These are phyloP conservation scores for Coreius guichenoti DNA, from an alignment of 2,797 vertebrate species.

Conservation along the genomic window DNA sequence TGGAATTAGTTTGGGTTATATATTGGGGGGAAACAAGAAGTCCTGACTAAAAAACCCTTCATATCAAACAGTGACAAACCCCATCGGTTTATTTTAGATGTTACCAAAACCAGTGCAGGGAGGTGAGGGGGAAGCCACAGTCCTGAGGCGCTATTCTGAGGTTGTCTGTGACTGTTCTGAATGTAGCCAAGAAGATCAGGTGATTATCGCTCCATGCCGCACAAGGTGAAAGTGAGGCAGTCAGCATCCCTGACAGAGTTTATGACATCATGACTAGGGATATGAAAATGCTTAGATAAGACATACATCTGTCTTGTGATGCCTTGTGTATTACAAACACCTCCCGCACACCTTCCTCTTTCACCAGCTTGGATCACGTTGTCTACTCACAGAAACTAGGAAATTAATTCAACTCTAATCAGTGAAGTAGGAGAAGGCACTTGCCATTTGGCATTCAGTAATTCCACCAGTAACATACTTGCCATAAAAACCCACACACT, in stretches of 20 bases:
- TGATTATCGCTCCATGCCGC: conserved; percentile 59
- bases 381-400: conserved; percentile 26
- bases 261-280: conserved; percentile 69
- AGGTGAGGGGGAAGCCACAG: conserved; percentile 58
- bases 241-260: conserved; percentile 59
- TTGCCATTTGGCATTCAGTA: conserved; percentile 48
- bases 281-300: conserved; percentile 65
- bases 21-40: not conserved
- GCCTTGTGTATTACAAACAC: conserved; percentile 42
- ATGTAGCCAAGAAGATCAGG: conserved; percentile 64
- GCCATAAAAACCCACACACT: conserved; percentile 62
- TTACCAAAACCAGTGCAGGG: conserved; percentile 57
- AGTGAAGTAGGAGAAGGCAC: conserved; percentile 58
- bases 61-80: conserved; percentile 24
- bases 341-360: conserved; percentile 29
- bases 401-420: conserved; percentile 69
- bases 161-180: conserved; percentile 62
- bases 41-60: conserved; percentile 8
- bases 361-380: conserved; percentile 16
- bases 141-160: conserved; percentile 63
- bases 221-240: conserved; percentile 63
- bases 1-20: conserved; percentile 1
- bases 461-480: conserved; percentile 49
- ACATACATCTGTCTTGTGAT: conserved; percentile 49
- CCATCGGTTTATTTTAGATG: conserved; percentile 57